Percentiles rank a stretch among this genome's conserved stretches.
These are phyloP conservation scores for Ennomos erosarius DNA, from an alignment of 2,888 invertebrate genomes.

Conservation along the genomic window DNA sequence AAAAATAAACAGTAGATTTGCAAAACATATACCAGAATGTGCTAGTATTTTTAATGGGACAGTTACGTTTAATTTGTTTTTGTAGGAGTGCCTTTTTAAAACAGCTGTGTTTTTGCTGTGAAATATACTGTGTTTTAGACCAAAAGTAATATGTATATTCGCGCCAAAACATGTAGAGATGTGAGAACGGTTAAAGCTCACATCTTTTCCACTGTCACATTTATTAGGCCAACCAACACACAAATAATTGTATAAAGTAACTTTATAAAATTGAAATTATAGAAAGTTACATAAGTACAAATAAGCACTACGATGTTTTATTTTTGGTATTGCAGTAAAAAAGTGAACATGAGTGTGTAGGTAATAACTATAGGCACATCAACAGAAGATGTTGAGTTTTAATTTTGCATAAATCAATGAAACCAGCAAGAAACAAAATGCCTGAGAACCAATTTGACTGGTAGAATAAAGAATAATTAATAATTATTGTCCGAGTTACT, in stretches of 20 bases:
- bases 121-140: constrained; percentile 21
- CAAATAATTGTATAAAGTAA: constrained; percentile 8
- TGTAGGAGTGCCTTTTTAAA: constrained; percentile 27
- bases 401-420: too few species aligned
- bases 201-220: constrained; percentile 14
- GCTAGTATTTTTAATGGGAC: constrained; percentile 31
- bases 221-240: constrained; percentile 13
- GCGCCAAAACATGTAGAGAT: constrained; percentile 13
- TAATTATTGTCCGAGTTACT: too few species aligned
- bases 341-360: constrained; percentile 1
- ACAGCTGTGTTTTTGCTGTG: constrained; percentile 25
- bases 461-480: too few species aligned
- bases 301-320: background rate
- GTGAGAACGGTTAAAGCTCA: constrained; percentile 11
- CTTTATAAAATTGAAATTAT: too few species aligned
- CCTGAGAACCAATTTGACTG: too few species aligned
- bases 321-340: background rate
- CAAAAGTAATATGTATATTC: constrained; percentile 13
- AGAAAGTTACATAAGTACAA: constrained; percentile 2
- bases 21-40: constrained; percentile 29
- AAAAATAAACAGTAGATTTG: constrained; percentile 45
- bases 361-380: too few species aligned
- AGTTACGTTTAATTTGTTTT: constrained; percentile 29
- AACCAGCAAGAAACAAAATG: too few species aligned
- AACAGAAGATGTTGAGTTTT: too few species aligned